Evolutionary conservation across 30 jellyfish, hydroid and myxozoan species (phyloP), one percentile per base, ranked within the genome.

Genomic region (Hydra vulgaris): DNA sequence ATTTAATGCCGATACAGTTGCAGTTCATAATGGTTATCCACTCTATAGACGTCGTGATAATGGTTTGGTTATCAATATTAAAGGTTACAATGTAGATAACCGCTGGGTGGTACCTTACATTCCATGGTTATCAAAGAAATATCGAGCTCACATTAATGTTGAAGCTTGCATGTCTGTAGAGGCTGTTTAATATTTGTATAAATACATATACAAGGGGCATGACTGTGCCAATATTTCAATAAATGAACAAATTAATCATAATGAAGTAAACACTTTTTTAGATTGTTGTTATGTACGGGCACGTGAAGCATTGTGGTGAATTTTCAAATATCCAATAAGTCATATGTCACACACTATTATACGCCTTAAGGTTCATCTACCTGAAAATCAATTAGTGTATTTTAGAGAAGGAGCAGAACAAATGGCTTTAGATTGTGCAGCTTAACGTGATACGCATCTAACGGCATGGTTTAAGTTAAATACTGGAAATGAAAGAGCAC

Each of bases 51-150:
- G 85, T 12, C 96, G 77, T 7, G 78, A 70, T 53, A 80, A 80
- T 70, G 87, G 87, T 66, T 24, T 69, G 25, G 52, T 74, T 0
- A 70, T 80, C 19, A 67, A 74, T 23, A 25, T 61, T 16, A 80
- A 70, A 23, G 24, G 69, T 53, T 8, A 22, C 40, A 82, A 80
- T 53, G 26, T 80, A 18, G 83, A 80, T 70, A 86, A 80, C 76
- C 40, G 73, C 26, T 86, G 95, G 95, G 89, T 81, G 20, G 95
- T 86, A 15, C 92, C 95, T 17, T 86, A 86, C 74, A 70, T 25
- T 23, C 92, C 95, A 15, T 69, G 53, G 52, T 72, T 86, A 21
- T 72, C 71, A 25, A 81, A 81, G 40, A 55, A 66, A 27, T 86
- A 83, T 70, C 54, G 72, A 21, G 88, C 85, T n/a, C 91, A 86